Evolutionary conservation across 2,888 invertebrate species (phyloP).

Genomic region (Phyto melanocephala): DNA sequence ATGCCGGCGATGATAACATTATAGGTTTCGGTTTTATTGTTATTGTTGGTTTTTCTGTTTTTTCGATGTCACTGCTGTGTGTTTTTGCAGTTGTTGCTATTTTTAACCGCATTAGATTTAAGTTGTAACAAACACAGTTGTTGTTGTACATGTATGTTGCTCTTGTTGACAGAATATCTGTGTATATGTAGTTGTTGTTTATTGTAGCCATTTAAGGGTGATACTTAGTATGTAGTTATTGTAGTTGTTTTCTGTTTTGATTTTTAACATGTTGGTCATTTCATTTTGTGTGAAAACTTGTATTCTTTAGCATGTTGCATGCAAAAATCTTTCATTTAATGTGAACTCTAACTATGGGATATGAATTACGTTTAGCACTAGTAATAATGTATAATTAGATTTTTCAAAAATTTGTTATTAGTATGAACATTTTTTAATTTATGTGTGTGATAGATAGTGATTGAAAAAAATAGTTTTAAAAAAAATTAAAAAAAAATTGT

Average conservation of each 20-base stretch:
- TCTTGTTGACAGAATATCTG: constrained; percentile 3
- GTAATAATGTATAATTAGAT: too few species aligned
- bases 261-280: constrained; percentile 57
- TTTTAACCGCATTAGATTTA: constrained; percentile 48
- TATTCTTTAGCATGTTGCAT: constrained; percentile 63
- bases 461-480: too few species aligned
- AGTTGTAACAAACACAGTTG: neutral
- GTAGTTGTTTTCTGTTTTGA: constrained; percentile 2
- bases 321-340: constrained; percentile 41
- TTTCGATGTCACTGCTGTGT: constrained; percentile 21
- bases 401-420: too few species aligned
- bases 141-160: neutral
- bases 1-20: constrained; percentile 30
- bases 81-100: constrained; percentile 19
- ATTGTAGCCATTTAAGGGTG: neutral
- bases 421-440: too few species aligned
- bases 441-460: too few species aligned
- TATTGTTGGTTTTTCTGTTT: constrained; percentile 7
- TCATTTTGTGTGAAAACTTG: constrained; percentile 60
- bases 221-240: constrained; percentile 1
- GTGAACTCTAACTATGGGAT: constrained; percentile 11
- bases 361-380: too few species aligned
- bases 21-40: constrained; percentile 23
- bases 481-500: too few species aligned
- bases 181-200: neutral